A percentile compares a stretch with the other conserved stretches of the same genome.
Evolutionary conservation across 2,888 invertebrate species (phyloP).

Genomic region (Lissocephala sabroskyi): DNA sequence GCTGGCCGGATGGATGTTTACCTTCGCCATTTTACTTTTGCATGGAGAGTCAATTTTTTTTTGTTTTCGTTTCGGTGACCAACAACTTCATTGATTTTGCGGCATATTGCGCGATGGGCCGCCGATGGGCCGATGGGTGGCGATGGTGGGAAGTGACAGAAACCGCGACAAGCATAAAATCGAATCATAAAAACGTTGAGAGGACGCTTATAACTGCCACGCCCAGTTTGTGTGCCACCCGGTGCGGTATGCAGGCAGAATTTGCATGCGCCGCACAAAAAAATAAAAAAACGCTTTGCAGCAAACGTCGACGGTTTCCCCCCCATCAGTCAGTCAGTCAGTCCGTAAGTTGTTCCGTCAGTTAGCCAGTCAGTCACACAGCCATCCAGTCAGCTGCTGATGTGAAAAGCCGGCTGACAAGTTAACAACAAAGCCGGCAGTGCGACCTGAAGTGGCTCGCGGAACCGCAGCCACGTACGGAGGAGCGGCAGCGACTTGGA

Average conservation of each 20-base stretch:
- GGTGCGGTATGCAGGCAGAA: constrained; percentile 9
- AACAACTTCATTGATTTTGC: constrained; percentile 56
- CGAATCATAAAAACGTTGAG: constrained; percentile 21
- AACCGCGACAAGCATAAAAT: constrained; percentile 35
- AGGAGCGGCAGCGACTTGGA: constrained; percentile 1
- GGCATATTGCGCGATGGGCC: constrained; percentile 30
- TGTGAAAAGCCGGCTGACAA: constrained; percentile 29
- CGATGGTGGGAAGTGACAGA: no score
- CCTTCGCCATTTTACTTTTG: constrained; percentile 14
- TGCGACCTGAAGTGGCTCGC: neutral
- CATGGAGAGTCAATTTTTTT: neutral
- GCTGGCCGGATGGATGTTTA: neutral
- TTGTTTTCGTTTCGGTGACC: neutral
- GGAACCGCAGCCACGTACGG: no score
- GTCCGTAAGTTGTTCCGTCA: constrained; percentile 3
- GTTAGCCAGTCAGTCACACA: constrained; percentile 2
- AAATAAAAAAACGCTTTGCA: constrained; percentile 7
- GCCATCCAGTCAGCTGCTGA: constrained; percentile 2
- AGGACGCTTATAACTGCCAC: neutral
- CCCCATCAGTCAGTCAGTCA: neutral
- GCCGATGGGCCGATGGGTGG: constrained; percentile 13
- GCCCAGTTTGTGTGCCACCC: constrained; percentile 24
- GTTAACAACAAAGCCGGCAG: constrained; percentile 33
- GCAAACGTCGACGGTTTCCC: neutral
- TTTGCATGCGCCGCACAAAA: constrained; percentile 31